phyloP scores from a whole-genome alignment of 1,140 invertebrate species.

The Rhizoglyphus robini region DNA sequence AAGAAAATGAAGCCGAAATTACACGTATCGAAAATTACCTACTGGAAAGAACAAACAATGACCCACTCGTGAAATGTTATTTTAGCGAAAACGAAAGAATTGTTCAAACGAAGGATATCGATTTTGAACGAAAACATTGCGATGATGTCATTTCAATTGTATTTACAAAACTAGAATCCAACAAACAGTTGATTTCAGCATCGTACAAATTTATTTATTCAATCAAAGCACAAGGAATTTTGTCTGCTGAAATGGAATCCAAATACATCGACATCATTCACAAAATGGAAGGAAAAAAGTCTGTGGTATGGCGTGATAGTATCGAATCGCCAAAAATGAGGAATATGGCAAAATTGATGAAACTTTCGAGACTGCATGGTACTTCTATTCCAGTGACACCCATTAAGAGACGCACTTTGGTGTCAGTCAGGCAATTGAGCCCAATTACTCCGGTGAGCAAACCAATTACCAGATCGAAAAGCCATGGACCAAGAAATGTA shows the following conservation, averaged over 20 bases:
- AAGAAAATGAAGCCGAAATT: constrained; percentile 16
- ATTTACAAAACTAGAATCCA: not conserved
- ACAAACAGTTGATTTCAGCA: not conserved
- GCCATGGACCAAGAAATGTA: no score
- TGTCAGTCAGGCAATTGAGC: not conserved
- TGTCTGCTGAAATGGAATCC: constrained; percentile 14
- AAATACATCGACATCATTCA: not conserved
- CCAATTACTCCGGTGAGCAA: no score
- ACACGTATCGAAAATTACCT: constrained; percentile 12
- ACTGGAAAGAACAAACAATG: not conserved
- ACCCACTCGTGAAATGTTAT: constrained; percentile 8
- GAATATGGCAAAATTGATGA: not conserved
- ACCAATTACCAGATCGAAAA: no score
- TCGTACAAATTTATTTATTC: not conserved
- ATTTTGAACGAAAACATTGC: constrained; percentile 16
- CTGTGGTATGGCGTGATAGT: constrained; percentile 22
- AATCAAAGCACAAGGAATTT: not conserved
- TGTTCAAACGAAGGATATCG: constrained; percentile 16
- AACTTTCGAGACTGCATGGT: not conserved
- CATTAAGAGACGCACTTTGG: not conserved
- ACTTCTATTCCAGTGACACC: not conserved
- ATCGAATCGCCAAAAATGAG: not conserved
- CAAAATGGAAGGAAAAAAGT: constrained; percentile 23
- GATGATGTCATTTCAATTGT: constrained; percentile 3
- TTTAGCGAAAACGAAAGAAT: constrained; percentile 11